Conservation (phyloP, 2,888 invertebrate genomes). For the Lasioglossum vierecki region DNA sequence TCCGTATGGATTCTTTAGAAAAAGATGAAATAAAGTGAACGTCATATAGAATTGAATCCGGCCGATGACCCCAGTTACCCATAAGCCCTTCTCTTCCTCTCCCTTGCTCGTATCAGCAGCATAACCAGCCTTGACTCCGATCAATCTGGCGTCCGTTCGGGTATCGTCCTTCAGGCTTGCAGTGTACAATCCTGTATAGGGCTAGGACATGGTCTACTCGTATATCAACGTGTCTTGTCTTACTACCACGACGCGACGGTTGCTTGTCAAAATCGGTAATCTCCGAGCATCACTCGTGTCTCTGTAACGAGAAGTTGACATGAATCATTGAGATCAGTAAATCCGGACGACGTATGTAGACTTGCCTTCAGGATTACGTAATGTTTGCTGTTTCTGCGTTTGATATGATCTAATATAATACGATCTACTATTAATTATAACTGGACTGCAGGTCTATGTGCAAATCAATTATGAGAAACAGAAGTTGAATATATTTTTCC, state of each 20-base stretch:
- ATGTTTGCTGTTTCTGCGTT: background rate
- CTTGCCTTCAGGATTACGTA: background rate
- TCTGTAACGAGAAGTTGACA: constrained; percentile 60
- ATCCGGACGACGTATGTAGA: constrained; percentile 21
- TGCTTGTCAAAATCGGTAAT: constrained; percentile 71
- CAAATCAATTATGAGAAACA: background rate
- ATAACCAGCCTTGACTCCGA: constrained; percentile 75
- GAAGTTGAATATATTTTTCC: background rate
- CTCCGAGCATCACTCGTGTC: constrained; percentile 56
- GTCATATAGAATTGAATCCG: constrained; percentile 71
- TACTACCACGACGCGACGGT: constrained; percentile 57
- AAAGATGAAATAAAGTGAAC: constrained; percentile 63
- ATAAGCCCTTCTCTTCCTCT: constrained; percentile 73
- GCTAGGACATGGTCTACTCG: constrained; percentile 52
- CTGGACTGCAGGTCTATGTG: background rate
- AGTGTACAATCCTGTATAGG: constrained; percentile 51
- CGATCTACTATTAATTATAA: constrained; percentile 1
- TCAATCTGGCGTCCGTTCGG: constrained; percentile 76
- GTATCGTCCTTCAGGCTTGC: constrained; percentile 65
- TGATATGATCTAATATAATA: background rate
- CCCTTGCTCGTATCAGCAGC: constrained; percentile 68
- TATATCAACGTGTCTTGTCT: constrained; percentile 71
- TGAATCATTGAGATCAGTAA: constrained; percentile 56
- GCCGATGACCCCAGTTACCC: constrained; percentile 75
- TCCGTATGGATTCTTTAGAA: constrained; percentile 29